Base-by-base conservation (phyloP, 2,797 vertebrate genomes). In the Aulostomus chinensis region DNA sequence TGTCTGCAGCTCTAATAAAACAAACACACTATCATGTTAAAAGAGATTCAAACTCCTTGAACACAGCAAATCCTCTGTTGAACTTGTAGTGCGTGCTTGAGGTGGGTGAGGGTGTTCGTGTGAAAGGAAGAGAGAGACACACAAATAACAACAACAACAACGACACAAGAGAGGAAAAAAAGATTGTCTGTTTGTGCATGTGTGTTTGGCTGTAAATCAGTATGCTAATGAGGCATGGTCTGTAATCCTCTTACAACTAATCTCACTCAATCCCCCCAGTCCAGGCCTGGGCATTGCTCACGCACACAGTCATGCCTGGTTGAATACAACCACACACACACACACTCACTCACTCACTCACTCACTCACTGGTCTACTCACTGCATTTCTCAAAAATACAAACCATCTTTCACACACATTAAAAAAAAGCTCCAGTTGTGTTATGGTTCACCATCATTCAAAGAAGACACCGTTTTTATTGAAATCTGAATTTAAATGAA, bases 181-280 rank as follows among this genome's bases (percentile, higher is more conserved):
- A n/a, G n/a, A n/a, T n/a, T n/a, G n/a, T n/a, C 65, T 85, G 64
- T 58, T 52, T 77, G 72, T 68, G 74, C 78, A 57, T 83, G 81
- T 86, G 79, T 87, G 76, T 82, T 82, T 84, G 85, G 86, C 83
- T 77, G 78, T 86, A 66, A 86, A 81, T 88, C 84, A 76, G 78
- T 87, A 88, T 89, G 86, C 75, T 88, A 88, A 89, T 89, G 83
- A 89, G 78, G 80, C 88, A 86, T 87, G 75, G 73, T 85, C 81
- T 86, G 74, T 89, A 88, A 89, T 88, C 88, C 85, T 84, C 42
- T 89, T 87, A 83, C 58, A 81, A 58, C 68, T 88, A 89, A 87
- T 87, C 88, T 86, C 76, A 73, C 73, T 75, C 76, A 86, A 75
- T 88, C 76, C 86, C 66, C 60, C 71, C 63, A 72, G 70, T 83